Evolutionary conservation across 2,797 vertebrate genomes (phyloP).

Genomic region (Acrocephalus scirpaceus): DNA sequence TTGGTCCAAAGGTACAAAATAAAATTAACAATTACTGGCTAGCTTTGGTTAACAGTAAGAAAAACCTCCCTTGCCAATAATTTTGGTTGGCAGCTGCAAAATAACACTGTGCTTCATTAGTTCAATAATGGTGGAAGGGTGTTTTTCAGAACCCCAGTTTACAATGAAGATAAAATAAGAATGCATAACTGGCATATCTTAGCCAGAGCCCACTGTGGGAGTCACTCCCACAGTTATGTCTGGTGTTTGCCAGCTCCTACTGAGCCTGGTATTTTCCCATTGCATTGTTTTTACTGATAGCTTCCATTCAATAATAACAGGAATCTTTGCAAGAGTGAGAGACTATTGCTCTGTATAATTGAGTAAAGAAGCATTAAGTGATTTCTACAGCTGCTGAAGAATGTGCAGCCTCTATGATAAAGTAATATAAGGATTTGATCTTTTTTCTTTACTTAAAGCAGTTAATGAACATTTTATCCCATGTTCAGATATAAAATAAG

Average conservation of each 20-base stretch:
- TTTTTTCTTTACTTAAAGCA: neutral
- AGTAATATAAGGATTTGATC: neutral
- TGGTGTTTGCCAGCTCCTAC: slow-evolving; percentile 29
- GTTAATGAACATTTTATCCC: neutral
- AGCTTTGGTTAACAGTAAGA: neutral
- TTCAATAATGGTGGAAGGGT: neutral
- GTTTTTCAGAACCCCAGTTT: neutral
- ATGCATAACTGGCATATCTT: slow-evolving; percentile 45
- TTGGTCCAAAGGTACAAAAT: neutral
- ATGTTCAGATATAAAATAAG: neutral
- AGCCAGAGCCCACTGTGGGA: slow-evolving; percentile 28
- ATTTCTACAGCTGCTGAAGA: neutral
- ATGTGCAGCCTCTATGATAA: neutral
- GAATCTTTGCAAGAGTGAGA: neutral
- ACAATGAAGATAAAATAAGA: slow-evolving; percentile 28
- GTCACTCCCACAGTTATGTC: slow-evolving; percentile 45
- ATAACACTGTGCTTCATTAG: neutral
- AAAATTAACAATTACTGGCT: neutral
- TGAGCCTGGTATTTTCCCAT: slow-evolving; percentile 59
- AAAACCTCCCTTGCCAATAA: neutral
- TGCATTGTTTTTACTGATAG: slow-evolving; percentile 50
- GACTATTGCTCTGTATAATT: neutral
- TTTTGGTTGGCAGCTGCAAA: neutral
- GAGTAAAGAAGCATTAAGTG: neutral
- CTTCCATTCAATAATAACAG: slow-evolving; percentile 22